Evolutionary conservation across 2,113 vertebrate genomes (phyloP).

Genomic region (cat (Felis catus)): DNA sequence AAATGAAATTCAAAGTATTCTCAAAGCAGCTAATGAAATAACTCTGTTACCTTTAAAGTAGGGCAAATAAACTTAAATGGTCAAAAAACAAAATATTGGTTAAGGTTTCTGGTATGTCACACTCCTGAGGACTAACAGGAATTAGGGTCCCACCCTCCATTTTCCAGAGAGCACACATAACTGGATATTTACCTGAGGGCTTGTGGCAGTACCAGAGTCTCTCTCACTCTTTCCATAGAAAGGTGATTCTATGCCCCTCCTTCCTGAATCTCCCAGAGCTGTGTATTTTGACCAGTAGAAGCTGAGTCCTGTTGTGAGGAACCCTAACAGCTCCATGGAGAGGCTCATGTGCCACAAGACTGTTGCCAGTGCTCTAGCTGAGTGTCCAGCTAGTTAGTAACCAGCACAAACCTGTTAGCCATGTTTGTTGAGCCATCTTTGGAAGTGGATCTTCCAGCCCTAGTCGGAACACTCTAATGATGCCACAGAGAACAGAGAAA

Average conservation of each 20-base stretch:
- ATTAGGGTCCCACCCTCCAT: neutral
- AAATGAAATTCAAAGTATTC: neutral
- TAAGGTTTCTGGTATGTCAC: neutral
- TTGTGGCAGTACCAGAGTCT: neutral
- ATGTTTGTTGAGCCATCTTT: neutral
- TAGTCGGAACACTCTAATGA: neutral
- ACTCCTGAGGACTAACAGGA: neutral
- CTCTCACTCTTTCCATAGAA: neutral
- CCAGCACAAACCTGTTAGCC: neutral
- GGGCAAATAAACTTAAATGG: neutral
- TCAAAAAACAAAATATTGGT: neutral
- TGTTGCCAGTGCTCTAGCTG: neutral
- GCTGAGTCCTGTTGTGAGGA: neutral
- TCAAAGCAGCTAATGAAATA: neutral
- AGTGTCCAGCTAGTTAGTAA: neutral
- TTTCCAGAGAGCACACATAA: neutral
- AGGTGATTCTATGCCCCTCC: neutral
- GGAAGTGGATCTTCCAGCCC: neutral
- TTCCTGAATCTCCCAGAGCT: neutral
- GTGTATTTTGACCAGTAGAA: neutral
- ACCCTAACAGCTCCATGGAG: neutral
- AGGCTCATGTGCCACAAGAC: accelerated
- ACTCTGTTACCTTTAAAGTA: neutral
- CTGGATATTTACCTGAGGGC: neutral
- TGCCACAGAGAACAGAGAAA: neutral